Base-by-base conservation (phyloP, 2,888 invertebrate genomes). In the Tetramorium bicarinatum region DNA sequence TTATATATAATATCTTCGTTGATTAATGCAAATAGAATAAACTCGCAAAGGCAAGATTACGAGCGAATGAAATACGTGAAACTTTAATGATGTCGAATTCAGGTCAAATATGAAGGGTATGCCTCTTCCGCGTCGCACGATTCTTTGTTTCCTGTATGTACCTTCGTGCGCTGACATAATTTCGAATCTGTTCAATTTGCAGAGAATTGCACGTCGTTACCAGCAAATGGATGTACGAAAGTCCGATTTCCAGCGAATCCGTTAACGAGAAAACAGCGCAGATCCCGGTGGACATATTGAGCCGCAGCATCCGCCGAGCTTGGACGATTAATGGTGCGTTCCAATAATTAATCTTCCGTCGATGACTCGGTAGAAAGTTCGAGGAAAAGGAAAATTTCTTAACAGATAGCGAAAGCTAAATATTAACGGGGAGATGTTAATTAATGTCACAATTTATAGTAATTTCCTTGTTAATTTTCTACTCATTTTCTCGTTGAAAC, bases 261-360 rank as follows among this genome's bases (percentile, higher is more conserved):
- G 96, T 91, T 93, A 95, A 88, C 95, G 96, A 94, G 95, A 95
- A 93, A 92, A 95, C 89, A 92, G 95, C 96, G 62, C 96, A 96
- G 72, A 96, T 96, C 52, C 96, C 97, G 66, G 96, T 96, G 84
- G 96, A 97, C 92, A 96, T 96, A 89, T 95, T 97, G 90, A 96
- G 96, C 91, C 96, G 96, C 90, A 97, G 96, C 91, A 97, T 97
- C 89, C 95, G 96, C 71, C 95, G 97, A 82, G 97, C 97, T 85
- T 97, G 97, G 97, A 97, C 97, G 82, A 97, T 97, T 92, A 97
- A 97, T 89, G 97, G 97, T 97, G 93, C 96, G 89, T 61, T 90
- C 87, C 21, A 34, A 49, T 38, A 67, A 74, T 79, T 59, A 71
- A 71, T 79, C 59, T 44, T 47, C 38, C 18, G 59, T 56, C 25